Evolutionary conservation across 2,113 vertebrate species (phyloP).

Genomic region (Gila orcuttii): DNA sequence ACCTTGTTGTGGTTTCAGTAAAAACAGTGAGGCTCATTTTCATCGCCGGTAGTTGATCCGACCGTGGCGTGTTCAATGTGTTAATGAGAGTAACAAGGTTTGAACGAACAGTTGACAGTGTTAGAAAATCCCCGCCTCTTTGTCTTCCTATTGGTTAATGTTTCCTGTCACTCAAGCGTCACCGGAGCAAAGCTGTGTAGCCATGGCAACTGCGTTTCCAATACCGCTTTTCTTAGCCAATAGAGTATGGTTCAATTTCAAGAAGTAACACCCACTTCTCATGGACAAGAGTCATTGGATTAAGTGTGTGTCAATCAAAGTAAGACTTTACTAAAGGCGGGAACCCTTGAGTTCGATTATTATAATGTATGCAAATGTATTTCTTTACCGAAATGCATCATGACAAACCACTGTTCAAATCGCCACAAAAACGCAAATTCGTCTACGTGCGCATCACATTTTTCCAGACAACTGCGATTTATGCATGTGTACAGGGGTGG

Average conservation of each 20-base stretch:
- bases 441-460: neutral
- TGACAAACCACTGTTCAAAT: neutral
- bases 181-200: constrained; percentile 58
- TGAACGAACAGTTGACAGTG: constrained; percentile 63
- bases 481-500: neutral
- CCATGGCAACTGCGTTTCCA: constrained; percentile 72
- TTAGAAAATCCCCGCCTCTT: constrained; percentile 59
- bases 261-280: constrained; percentile 51
- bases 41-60: constrained; percentile 15
- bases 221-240: constrained; percentile 29
- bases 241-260: constrained; percentile 42
- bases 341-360: constrained; percentile 21
- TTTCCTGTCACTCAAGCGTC: constrained; percentile 47
- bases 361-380: constrained; percentile 14
- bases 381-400: neutral
- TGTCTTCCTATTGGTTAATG: constrained; percentile 61
- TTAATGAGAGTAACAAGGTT: constrained; percentile 61
- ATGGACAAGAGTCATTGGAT: neutral
- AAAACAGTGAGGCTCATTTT: constrained; percentile 61
- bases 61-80: constrained; percentile 45
- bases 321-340: constrained; percentile 27
- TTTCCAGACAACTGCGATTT: neutral
- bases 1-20: constrained; percentile 66
- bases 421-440: neutral
- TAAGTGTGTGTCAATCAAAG: neutral